Evolutionary conservation across 2,888 invertebrate species (phyloP).

Genomic region (Rhaphigaster nebulosa): DNA sequence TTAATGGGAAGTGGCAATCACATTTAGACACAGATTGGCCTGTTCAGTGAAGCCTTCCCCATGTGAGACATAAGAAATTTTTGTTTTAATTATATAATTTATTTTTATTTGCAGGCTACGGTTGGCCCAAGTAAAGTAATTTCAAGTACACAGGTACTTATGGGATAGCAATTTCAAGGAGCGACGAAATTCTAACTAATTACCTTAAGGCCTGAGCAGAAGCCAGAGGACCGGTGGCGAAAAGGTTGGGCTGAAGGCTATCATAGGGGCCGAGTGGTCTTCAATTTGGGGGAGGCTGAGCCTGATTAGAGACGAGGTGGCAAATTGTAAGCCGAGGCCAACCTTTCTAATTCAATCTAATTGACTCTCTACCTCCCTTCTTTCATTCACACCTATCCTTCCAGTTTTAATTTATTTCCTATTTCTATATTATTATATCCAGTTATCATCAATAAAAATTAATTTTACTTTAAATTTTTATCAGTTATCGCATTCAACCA

Average conservation of each 20-base stretch:
- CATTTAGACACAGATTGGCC: too few relatives aligned
- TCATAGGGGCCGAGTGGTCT: not conserved
- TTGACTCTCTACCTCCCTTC: not conserved
- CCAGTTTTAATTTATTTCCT: not conserved
- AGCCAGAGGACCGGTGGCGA: not conserved
- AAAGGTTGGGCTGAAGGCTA: too few relatives aligned
- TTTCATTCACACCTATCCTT: not conserved
- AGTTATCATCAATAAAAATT: too few relatives aligned
- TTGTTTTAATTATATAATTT: too few relatives aligned
- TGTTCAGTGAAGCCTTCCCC: too few relatives aligned
- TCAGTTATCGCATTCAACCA: too few relatives aligned
- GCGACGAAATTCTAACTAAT: not conserved
- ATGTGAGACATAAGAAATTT: too few relatives aligned
- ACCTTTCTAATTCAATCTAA: not conserved
- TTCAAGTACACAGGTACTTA: not conserved
- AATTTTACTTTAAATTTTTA: too few relatives aligned
- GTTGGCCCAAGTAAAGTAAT: too few relatives aligned
- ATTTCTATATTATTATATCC: not conserved
- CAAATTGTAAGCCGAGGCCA: not conserved
- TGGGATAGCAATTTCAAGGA: not conserved
- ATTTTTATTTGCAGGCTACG: too few relatives aligned
- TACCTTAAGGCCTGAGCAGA: not conserved
- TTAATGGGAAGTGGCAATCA: too few relatives aligned
- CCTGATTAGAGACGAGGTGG: not conserved
- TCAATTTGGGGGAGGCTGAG: constrained; percentile 4